These are phyloP conservation scores for Microhierax caerulescens DNA, from an alignment of 2,797 vertebrate species.

Conservation along the genomic window DNA sequence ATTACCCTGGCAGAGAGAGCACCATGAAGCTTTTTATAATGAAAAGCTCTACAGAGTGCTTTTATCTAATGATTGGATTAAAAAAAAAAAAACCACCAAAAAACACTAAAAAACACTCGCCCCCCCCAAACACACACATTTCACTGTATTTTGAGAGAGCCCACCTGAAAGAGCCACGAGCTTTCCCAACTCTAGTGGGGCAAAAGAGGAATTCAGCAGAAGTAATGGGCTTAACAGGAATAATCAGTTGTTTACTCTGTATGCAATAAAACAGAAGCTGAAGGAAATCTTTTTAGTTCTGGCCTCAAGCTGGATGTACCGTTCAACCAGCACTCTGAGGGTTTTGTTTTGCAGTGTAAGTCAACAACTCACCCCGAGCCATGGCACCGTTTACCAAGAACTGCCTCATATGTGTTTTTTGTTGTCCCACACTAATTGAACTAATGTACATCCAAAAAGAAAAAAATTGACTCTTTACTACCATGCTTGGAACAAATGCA, in stretches of 20 bases:
- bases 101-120: neutral
- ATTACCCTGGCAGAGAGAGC: neutral
- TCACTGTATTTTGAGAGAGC: neutral
- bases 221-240: neutral
- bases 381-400: neutral
- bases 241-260: neutral
- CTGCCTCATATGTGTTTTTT: neutral
- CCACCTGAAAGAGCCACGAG: neutral
- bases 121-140: neutral
- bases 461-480: neutral
- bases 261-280: neutral
- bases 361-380: neutral
- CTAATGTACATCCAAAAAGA: neutral
- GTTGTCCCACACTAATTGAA: neutral
- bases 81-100: neutral
- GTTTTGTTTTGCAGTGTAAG: neutral
- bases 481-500: neutral
- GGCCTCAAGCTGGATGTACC: neutral
- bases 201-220: neutral
- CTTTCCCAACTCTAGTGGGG: neutral
- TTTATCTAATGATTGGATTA: neutral
- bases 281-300: neutral
- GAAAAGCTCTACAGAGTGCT: neutral
- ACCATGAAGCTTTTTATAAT: neutral
- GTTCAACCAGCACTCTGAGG: neutral